Evolutionary conservation across 2,113 vertebrate genomes (phyloP).

Genomic region (Gavialis gangeticus): DNA sequence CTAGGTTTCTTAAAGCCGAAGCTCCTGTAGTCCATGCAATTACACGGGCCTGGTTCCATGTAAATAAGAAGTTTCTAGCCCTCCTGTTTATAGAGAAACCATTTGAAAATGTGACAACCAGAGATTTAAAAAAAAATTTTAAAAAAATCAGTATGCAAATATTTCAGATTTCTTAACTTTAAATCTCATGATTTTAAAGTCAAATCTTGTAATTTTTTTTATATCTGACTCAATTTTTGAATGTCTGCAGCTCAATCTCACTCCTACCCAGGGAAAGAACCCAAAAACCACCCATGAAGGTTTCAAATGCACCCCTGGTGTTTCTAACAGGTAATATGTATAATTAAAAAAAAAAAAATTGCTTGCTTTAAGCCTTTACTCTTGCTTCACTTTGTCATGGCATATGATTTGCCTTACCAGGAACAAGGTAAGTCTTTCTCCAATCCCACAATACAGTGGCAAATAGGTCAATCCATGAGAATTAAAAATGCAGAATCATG

Average conservation of each 20-base stretch:
- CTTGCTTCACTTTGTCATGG: not conserved
- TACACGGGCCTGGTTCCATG: not conserved
- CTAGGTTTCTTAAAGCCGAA: not conserved
- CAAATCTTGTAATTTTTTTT: not conserved
- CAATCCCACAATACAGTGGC: no score
- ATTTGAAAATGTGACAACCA: not conserved
- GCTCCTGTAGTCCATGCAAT: not conserved
- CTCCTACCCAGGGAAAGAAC: not conserved
- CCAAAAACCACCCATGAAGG: not conserved
- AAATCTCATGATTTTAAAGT: not conserved
- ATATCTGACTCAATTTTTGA: not conserved
- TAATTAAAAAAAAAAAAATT: not conserved
- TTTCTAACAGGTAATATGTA: not conserved
- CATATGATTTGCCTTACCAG: no score
- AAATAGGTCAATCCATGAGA: no score
- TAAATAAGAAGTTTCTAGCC: not conserved
- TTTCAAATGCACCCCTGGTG: not conserved
- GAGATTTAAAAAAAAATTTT: not conserved
- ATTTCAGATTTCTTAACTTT: not conserved
- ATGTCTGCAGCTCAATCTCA: not conserved
- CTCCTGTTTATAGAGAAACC: not conserved
- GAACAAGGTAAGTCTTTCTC: no score
- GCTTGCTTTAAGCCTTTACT: constrained; percentile 16
- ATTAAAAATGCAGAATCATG: not conserved
- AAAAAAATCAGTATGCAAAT: not conserved